Evolutionary conservation across 2,797 vertebrate genomes (phyloP).

Genomic region (Chelon labrosus): DNA sequence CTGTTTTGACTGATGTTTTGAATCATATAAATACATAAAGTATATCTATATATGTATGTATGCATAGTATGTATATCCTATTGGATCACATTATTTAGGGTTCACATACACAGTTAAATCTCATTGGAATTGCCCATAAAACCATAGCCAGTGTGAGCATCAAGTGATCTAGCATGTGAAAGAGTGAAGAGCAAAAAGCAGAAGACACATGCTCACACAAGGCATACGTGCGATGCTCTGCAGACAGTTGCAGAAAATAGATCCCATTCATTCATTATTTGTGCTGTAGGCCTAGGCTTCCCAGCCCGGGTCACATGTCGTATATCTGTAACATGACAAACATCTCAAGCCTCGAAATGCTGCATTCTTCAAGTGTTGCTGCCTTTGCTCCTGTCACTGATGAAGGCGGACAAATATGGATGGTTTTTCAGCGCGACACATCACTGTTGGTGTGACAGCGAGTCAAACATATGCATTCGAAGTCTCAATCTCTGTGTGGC

Average conservation of each 20-base stretch:
- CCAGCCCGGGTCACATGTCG: constrained; percentile 42
- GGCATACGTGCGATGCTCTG: not conserved
- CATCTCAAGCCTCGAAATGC: constrained; percentile 8
- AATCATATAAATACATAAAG: no score
- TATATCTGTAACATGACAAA: constrained; percentile 51
- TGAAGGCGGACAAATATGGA: constrained; percentile 48
- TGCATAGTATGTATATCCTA: no score
- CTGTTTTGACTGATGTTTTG: no score
- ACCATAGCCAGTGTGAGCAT: not conserved
- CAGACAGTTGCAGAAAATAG: constrained; percentile 8
- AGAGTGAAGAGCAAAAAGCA: not conserved
- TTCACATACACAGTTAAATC: no score
- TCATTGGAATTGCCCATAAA: no score
- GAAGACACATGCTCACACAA: not conserved
- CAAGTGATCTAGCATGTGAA: constrained; percentile 4
- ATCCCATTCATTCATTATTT: constrained; percentile 33
- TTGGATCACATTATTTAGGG: no score
- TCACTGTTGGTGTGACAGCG: constrained; percentile 27
- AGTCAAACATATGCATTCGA: constrained; percentile 71
- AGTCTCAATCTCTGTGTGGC: constrained; percentile 65
- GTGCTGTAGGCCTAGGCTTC: constrained; percentile 9
- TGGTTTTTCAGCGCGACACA: constrained; percentile 31
- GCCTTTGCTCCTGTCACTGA: constrained; percentile 30
- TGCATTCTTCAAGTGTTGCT: constrained; percentile 7
- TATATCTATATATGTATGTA: no score